Base-by-base conservation (phyloP, 2,888 invertebrate genomes). In the Aspidiotus destructor region DNA sequence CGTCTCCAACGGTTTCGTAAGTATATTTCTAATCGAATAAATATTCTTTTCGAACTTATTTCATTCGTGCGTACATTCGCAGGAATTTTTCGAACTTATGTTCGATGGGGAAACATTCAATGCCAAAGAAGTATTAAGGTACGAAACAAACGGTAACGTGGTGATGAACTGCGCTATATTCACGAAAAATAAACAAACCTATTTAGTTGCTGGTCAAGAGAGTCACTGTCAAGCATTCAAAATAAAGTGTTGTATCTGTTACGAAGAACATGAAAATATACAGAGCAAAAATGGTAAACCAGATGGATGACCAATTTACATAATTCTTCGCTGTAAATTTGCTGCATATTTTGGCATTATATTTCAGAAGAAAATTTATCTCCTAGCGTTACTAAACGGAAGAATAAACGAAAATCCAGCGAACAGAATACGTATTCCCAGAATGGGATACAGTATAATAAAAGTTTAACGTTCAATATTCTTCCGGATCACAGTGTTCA, bases 1-100 rank as follows among this genome's bases (percentile, higher is more conserved):
- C 68, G 92, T 99, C 69, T 89, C 90, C 52, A 99, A 99, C 83
- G 93, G 94, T 77, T 92, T 99, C 81, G 96, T 93, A 81, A 87
- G 91, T 85, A 48, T n/a, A 48, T 48, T 2, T 6, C 6, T n/a
- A 2, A 13, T 48, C 3, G 15, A 28, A 55, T 28, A 28, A 28
- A 28, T 28, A 28, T 28, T 28, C 28, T 3, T 5, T 5, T 28
- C 28, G 5, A 28, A 28, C 28, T 28, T 28, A 28, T 28, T 5
- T 28, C 28, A 28, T 28, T 28, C 5, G 28, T 28, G 5, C 48
- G 28, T 60, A 41, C 74, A 74, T 74, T 79, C 83, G 69, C 76
- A 94, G 94, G 93, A 95, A 84, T 89, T 95, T 75, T 95, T 89
- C 79, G 94, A 95, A 78, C 79, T 95, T 65, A 88, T 87, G 69